Base-by-base conservation (phyloP, 92 coral and sea anemone species). In the Chrysogorgia sp. region DNA sequence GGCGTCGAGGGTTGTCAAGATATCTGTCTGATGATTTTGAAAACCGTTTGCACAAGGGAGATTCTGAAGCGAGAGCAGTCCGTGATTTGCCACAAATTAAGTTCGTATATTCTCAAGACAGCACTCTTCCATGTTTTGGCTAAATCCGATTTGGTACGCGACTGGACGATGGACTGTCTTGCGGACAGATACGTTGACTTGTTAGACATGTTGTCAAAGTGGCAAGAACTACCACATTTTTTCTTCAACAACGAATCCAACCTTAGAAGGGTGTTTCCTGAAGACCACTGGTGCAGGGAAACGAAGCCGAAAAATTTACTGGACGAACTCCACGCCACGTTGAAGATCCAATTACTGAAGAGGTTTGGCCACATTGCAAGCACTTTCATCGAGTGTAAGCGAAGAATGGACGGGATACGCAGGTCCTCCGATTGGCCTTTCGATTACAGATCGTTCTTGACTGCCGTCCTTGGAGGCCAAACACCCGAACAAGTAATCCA, bases 41-140 rank as follows among this genome's bases (percentile, higher is more conserved):
- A 74, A 31, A 37, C 66, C 15, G 25, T 57, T 20, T 48, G 80
- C 60, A 49, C 40, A 17, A 22, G 63, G 17, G 80, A 74, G 21
- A 3, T 19, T 57, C 32, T 57, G 10, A 57, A 57, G 23, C 63
- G 8, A 1, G 17, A 23, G 23, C 14, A 57, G 10, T 57, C 63
- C 6, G 63, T 57, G 2, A 57, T 57, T 57, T 57, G 63, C 17
- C 63, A 12, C 80, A 74, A 74, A 20, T 37, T 63, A 24, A 74
- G 80, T 43, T 74, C 80, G 6, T 74, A 74, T 30, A 55, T 74
- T 32, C 48, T 74, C 19, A 74, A 74, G 63, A 58, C 80, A 15
- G 24, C 68, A 15, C 47, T 74, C 35, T 34, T 74, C 34, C 80
- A 74, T 29, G 33, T 25, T 12, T 34, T 74, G 25, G 22, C 28